Percentiles rank a stretch among this genome's conserved stretches.
These are phyloP conservation scores for Acrocephalus scirpaceus DNA, from an alignment of 2,797 vertebrate species.

Conservation along the genomic window DNA sequence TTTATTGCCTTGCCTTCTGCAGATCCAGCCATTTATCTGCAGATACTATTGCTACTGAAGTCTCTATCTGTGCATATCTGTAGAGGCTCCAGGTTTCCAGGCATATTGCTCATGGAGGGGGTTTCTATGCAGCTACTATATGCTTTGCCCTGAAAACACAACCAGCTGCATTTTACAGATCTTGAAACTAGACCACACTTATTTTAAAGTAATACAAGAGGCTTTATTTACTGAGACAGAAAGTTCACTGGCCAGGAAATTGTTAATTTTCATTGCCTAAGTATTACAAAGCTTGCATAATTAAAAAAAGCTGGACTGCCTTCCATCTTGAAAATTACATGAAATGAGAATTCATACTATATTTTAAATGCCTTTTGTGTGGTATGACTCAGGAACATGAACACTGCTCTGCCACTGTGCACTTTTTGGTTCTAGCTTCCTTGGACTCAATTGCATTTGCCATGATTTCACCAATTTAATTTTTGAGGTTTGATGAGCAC, in stretches of 20 bases:
- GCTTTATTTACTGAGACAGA: background rate
- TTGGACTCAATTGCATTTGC: background rate
- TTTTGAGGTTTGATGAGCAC: constrained; percentile 52
- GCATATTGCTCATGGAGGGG: background rate
- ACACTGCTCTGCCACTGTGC: background rate
- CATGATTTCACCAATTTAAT: constrained; percentile 23
- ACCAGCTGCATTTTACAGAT: background rate
- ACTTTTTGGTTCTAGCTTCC: constrained; percentile 31
- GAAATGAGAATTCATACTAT: background rate
- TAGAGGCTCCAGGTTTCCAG: background rate
- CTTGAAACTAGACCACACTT: background rate
- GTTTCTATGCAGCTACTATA: background rate
- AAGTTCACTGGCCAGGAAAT: background rate
- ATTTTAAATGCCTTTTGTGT: background rate
- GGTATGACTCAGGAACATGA: background rate
- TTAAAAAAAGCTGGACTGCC: background rate
- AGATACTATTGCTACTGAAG: background rate
- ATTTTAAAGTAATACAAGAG: background rate
- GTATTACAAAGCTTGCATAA: background rate
- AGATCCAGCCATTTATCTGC: background rate
- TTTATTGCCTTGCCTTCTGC: background rate
- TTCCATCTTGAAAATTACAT: background rate
- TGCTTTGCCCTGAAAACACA: background rate
- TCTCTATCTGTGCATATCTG: background rate
- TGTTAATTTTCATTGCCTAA: background rate